A percentile compares a stretch with the other conserved stretches of the same genome.
phyloP scores from a whole-genome alignment of 1,140 invertebrate species.

The Euwallacea fornicatus region DNA sequence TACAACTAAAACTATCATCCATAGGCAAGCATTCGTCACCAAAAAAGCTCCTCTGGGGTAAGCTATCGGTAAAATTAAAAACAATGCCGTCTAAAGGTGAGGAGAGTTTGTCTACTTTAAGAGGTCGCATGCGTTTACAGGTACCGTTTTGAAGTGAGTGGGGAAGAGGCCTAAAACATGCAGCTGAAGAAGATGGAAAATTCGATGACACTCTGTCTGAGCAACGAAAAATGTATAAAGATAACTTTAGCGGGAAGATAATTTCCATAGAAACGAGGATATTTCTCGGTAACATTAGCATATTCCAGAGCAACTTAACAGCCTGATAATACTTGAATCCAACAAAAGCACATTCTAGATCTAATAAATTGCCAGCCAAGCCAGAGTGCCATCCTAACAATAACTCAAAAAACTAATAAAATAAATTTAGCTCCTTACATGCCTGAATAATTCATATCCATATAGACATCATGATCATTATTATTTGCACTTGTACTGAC shows the following conservation, averaged over 20 bases:
- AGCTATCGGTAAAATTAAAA: constrained; percentile 48
- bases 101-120: constrained; percentile 40
- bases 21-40: not conserved
- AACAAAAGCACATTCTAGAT: not conserved
- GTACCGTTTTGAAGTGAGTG: constrained; percentile 11
- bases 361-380: not conserved
- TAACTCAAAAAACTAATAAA: constrained; percentile 14
- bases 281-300: no score
- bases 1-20: constrained; percentile 11
- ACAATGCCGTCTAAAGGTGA: constrained; percentile 47
- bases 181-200: constrained; percentile 14
- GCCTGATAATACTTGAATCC: no score
- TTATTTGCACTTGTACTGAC: not conserved
- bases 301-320: no score
- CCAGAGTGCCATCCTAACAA: not conserved
- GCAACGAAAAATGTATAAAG: no score
- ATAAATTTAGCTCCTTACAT: constrained; percentile 15
- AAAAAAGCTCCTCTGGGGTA: constrained; percentile 15
- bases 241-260: no score
- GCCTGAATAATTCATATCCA: constrained; percentile 23
- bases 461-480: constrained; percentile 21
- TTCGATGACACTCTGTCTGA: no score
- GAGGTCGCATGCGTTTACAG: constrained; percentile 48
- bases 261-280: no score
- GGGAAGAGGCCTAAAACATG: constrained; percentile 50